A percentile compares a stretch with the other conserved stretches of the same genome.
phyloP scores from a whole-genome alignment of 2,113 vertebrate species.

The Chrysochloris asiatica region DNA sequence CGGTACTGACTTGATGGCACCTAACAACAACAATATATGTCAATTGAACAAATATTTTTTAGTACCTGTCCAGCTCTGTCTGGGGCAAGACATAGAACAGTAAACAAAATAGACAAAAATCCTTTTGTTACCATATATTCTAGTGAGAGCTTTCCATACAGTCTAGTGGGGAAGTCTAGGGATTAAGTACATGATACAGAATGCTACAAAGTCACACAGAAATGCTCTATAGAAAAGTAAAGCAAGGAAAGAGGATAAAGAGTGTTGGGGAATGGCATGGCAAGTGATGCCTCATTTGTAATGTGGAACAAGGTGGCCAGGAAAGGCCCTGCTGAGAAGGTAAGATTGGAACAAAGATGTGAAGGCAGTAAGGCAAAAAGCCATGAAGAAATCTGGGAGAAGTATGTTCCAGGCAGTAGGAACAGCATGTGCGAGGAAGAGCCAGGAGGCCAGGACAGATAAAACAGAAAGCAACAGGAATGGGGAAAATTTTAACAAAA shows the following conservation, averaged over 20 bases:
- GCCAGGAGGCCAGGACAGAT: too few species aligned
- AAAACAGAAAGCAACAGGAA: too few species aligned
- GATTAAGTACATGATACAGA: too few species aligned
- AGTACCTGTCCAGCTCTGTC: background rate
- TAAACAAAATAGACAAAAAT: background rate
- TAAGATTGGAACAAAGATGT: background rate
- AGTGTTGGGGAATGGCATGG: rapidly evolving
- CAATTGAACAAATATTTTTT: background rate
- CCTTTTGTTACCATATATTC: background rate
- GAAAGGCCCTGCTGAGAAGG: slow-evolving; percentile 32
- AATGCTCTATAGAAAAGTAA: too few species aligned
- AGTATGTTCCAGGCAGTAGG: background rate
- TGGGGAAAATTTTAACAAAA: too few species aligned
- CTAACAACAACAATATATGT: too few species aligned
- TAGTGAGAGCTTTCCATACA: background rate
- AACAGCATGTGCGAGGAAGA: too few species aligned
- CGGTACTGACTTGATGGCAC: too few species aligned
- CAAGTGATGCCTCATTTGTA: background rate
- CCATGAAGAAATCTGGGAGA: background rate
- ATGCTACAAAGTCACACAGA: too few species aligned
- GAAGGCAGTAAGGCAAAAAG: background rate
- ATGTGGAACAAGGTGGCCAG: background rate
- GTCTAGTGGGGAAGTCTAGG: background rate
- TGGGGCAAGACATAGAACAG: background rate
- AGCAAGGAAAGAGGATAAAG: background rate